These are phyloP conservation scores for Pectinophora gossypiella DNA, from an alignment of 1,140 invertebrate genomes.

Conservation along the genomic window DNA sequence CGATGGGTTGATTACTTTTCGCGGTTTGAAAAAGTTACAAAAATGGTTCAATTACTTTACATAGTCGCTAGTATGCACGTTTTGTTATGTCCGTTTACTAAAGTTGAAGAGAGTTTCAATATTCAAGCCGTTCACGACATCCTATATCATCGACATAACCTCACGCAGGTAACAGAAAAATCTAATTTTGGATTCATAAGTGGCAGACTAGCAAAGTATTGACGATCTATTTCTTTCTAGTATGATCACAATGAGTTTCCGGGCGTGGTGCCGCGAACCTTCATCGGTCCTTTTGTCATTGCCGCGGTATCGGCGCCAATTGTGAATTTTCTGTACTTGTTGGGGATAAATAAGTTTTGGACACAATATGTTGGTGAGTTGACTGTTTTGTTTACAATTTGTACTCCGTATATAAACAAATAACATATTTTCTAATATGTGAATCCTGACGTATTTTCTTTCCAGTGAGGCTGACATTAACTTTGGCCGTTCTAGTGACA, in stretches of 20 bases:
- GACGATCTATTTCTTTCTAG: conserved; percentile 78
- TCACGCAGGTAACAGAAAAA: conserved; percentile 83
- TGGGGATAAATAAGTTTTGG: conserved; percentile 90
- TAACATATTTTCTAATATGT: too few species aligned
- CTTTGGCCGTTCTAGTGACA: conserved; percentile 82
- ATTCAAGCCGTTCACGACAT: conserved; percentile 98
- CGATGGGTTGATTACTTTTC: conserved; percentile 46
- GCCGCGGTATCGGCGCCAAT: conserved; percentile 87
- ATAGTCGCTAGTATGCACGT: conserved; percentile 86
- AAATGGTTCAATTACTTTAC: conserved; percentile 66
- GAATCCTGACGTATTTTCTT: too few species aligned
- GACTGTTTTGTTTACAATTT: not conserved
- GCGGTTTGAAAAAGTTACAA: conserved; percentile 8
- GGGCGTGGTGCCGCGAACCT: conserved; percentile 97
- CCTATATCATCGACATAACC: conserved; percentile 89
- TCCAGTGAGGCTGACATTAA: conserved; percentile 90
- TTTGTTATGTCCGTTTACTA: conserved; percentile 95
- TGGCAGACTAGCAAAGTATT: conserved; percentile 27
- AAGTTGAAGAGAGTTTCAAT: conserved; percentile 99
- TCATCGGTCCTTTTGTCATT: conserved; percentile 94
- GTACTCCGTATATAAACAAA: not conserved
- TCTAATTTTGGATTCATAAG: conserved; percentile 66
- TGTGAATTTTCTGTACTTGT: conserved; percentile 80
- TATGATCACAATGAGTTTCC: conserved; percentile 99
- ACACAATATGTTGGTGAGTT: conserved; percentile 93